Conservation (phyloP, 2,113 vertebrate genomes). For the Cyprinodon variegatus region DNA sequence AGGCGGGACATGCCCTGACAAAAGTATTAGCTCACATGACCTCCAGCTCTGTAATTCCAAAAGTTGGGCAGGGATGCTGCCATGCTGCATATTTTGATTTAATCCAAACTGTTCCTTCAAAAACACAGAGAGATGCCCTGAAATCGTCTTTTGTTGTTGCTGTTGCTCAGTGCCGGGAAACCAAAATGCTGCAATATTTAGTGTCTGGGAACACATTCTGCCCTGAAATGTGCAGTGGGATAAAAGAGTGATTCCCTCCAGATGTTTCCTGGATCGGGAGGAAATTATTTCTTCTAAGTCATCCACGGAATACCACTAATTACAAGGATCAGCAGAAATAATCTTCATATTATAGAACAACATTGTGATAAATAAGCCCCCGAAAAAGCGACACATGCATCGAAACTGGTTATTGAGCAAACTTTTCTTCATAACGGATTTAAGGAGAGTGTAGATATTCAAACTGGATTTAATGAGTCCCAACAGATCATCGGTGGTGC, state of each 20-base stretch:
- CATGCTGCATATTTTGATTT: conserved; percentile 29
- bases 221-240: conserved; percentile 17
- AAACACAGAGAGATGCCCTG: conserved; percentile 31
- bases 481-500: neutral
- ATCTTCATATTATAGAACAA: neutral
- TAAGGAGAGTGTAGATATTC: neutral
- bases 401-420: neutral
- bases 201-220: conserved; percentile 30
- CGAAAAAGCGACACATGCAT: neutral
- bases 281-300: neutral
- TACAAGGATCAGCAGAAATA: neutral
- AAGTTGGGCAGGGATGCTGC: neutral
- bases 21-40: conserved; percentile 68
- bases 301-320: neutral
- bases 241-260: conserved; percentile 31
- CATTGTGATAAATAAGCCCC: neutral
- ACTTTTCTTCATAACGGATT: neutral
- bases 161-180: conserved; percentile 23
- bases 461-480: neutral
- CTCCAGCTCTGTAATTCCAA: conserved; percentile 54
- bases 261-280: conserved; percentile 12
- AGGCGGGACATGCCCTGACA: conserved; percentile 64
- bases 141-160: neutral
- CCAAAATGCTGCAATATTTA: conserved; percentile 16
- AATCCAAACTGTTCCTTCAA: conserved; percentile 46